phyloP scores from a whole-genome alignment of 1,140 invertebrate species.

The Zaprionus lachaisei region DNA sequence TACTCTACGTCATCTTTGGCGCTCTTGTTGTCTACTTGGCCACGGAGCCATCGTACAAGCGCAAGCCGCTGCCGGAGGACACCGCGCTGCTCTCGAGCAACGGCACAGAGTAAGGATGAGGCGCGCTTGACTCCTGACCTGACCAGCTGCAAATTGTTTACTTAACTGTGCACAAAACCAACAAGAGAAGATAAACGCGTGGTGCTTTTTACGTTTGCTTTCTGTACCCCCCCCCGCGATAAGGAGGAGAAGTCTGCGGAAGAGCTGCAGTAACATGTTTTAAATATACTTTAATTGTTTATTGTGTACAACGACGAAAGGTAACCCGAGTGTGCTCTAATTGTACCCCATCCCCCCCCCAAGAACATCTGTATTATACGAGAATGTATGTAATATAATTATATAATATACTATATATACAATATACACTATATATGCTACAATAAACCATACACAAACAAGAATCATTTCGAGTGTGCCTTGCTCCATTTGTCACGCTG shows the following conservation, averaged over 20 bases:
- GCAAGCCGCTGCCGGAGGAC: slow-evolving; percentile 91
- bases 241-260: too few relatives aligned
- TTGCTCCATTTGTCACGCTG: not conserved
- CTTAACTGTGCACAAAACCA: slow-evolving; percentile 72
- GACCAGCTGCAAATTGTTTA: slow-evolving; percentile 44
- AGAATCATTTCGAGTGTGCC: not conserved
- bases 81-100: slow-evolving; percentile 86
- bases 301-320: slow-evolving; percentile 25
- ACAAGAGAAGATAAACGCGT: slow-evolving; percentile 26
- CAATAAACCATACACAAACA: slow-evolving; percentile 45
- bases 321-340: slow-evolving; percentile 55
- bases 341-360: slow-evolving; percentile 31
- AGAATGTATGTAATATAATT: slow-evolving; percentile 49
- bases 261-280: slow-evolving; percentile 41
- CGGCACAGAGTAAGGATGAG: slow-evolving; percentile 52
- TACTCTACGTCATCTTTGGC: slow-evolving; percentile 90
- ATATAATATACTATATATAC: slow-evolving; percentile 28
- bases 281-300: slow-evolving; percentile 39
- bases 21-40: slow-evolving; percentile 90
- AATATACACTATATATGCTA: slow-evolving; percentile 27
- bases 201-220: slow-evolving; percentile 40
- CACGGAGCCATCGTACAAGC: slow-evolving; percentile 89
- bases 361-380: slow-evolving; percentile 62
- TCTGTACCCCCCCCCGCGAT: slow-evolving; percentile 14
- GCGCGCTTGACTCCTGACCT: slow-evolving; percentile 1